Evolutionary conservation across 2,797 vertebrate species (phyloP).

Genomic region (Epinephelus malabaricus): DNA sequence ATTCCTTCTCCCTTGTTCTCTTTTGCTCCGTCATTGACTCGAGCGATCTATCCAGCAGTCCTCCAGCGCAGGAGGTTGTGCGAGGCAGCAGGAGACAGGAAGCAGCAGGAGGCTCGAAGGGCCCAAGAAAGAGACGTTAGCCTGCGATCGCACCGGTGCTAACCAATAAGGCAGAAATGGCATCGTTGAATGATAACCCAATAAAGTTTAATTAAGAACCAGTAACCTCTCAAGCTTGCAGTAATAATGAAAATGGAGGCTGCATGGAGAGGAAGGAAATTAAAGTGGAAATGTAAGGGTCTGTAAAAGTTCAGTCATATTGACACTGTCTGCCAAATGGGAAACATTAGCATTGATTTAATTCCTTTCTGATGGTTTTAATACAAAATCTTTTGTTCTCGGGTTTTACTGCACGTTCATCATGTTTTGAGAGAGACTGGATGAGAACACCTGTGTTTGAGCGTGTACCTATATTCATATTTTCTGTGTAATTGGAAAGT

Average conservation of each 20-base stretch:
- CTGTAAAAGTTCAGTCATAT: slow-evolving; percentile 60
- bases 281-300: slow-evolving; percentile 68
- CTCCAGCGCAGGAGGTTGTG: slow-evolving; percentile 12
- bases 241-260: slow-evolving; percentile 75
- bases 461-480: not conserved
- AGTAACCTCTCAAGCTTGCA: slow-evolving; percentile 78
- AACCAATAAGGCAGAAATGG: slow-evolving; percentile 69
- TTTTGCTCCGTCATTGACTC: slow-evolving; percentile 49
- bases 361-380: slow-evolving; percentile 32
- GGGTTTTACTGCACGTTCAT: not conserved
- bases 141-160: slow-evolving; percentile 56
- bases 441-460: slow-evolving; percentile 9
- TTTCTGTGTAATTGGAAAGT: not conserved
- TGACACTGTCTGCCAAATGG: slow-evolving; percentile 39
- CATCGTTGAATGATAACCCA: slow-evolving; percentile 80
- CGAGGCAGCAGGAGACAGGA: not conserved
- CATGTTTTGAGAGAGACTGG: slow-evolving; percentile 1
- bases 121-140: slow-evolving; percentile 29
- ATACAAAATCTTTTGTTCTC: slow-evolving; percentile 19
- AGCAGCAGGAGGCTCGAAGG: slow-evolving; percentile 25
- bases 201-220: slow-evolving; percentile 84
- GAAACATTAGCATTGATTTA: slow-evolving; percentile 35
- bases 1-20: slow-evolving; percentile 41
- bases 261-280: slow-evolving; percentile 75
- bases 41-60: slow-evolving; percentile 25